Evolutionary conservation across 2,797 vertebrate species (phyloP).

Genomic region (Varecia variegata): DNA sequence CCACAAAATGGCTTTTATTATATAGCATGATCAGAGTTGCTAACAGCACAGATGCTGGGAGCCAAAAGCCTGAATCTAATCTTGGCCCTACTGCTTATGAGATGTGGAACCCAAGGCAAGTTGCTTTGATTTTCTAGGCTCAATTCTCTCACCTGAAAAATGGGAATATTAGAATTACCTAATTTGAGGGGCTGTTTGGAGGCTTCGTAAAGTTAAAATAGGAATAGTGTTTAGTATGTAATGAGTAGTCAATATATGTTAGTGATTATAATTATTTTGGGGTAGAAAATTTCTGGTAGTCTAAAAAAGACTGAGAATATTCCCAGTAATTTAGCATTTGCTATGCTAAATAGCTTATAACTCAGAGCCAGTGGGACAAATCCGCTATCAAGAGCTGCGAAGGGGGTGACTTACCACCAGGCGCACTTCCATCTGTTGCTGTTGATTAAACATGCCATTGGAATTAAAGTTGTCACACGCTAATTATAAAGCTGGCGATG

Average conservation of each 20-base stretch:
- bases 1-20: neutral
- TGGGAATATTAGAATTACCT: neutral
- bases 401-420: neutral
- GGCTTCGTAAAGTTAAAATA: neutral
- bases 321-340: constrained; percentile 56
- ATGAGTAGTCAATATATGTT: neutral
- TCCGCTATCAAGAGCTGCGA: neutral
- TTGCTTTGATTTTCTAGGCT: neutral
- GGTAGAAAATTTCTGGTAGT: neutral
- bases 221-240: neutral
- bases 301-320: neutral
- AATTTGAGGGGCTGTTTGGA: neutral
- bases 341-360: constrained; percentile 65
- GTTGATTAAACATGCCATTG: constrained; percentile 61
- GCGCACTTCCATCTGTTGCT: constrained; percentile 59
- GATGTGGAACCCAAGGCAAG: neutral
- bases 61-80: neutral
- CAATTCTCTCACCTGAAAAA: neutral
- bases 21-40: neutral
- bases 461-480: constrained; percentile 52
- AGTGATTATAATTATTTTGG: constrained; percentile 21
- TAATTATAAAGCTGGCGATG: constrained; percentile 48
- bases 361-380: constrained; percentile 11
- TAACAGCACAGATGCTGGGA: too few relatives aligned
- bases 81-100: neutral